These are phyloP conservation scores for Lordiphosa mommai DNA, from an alignment of 1,140 invertebrate genomes.

Conservation along the genomic window DNA sequence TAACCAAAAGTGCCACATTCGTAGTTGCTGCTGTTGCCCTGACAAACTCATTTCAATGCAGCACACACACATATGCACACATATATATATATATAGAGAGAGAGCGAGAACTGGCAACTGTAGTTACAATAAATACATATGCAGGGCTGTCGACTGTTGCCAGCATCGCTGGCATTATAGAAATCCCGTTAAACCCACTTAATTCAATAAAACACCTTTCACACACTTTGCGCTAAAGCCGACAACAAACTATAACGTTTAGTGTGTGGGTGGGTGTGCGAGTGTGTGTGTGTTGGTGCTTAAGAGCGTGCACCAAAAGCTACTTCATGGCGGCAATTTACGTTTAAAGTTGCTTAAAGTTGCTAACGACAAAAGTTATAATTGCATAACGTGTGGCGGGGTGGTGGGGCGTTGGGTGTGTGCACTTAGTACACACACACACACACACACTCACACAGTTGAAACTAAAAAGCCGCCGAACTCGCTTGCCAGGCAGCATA, in stretches of 20 bases:
- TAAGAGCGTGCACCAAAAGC: conserved; percentile 69
- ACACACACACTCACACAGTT: conserved; percentile 9
- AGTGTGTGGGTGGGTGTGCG: conserved; percentile 19
- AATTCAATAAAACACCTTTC: conserved; percentile 78
- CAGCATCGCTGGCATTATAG: conserved; percentile 65
- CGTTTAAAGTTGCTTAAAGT: conserved; percentile 79
- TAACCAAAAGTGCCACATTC: conserved; percentile 49
- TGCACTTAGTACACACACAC: conserved; percentile 8
- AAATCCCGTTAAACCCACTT: conserved; percentile 77
- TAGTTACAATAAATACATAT: conserved; percentile 74
- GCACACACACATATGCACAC: conserved; percentile 8
- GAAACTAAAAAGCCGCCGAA: conserved; percentile 50
- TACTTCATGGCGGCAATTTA: conserved; percentile 78
- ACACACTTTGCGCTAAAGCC: conserved; percentile 72
- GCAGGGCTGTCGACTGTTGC: conserved; percentile 29
- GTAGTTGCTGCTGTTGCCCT: conserved; percentile 22
- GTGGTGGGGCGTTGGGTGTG: neutral
- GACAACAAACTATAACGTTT: conserved; percentile 70
- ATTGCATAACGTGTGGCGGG: conserved; percentile 69
- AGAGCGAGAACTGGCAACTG: conserved; percentile 30
- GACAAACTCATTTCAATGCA: conserved; percentile 43
- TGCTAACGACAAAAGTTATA: conserved; percentile 79
- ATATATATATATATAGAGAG: neutral
- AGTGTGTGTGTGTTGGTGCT: conserved; percentile 25
- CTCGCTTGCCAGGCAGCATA: conserved; percentile 71